phyloP scores from a whole-genome alignment of 1,140 invertebrate species.

The Zaprionus tsacasi region DNA sequence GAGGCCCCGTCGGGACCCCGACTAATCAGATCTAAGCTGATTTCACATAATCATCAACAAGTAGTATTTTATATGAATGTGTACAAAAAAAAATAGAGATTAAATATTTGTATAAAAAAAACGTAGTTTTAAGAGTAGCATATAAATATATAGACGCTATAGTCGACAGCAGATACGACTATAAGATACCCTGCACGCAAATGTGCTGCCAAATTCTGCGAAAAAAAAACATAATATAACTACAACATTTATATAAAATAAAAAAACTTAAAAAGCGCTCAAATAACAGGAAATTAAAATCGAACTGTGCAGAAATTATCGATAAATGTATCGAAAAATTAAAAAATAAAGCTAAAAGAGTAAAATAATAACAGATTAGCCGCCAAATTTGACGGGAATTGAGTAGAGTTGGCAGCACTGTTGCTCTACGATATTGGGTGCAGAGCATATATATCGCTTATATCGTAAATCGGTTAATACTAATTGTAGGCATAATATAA shows the following conservation, averaged over 20 bases:
- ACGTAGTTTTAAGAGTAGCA: neutral
- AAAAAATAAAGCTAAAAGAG: no score
- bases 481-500: constrained; percentile 57
- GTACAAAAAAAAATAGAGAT: constrained; percentile 11
- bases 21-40: constrained; percentile 8
- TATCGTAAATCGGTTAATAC: constrained; percentile 53
- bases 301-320: no score
- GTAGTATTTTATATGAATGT: constrained; percentile 1
- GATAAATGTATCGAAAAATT: no score
- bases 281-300: no score
- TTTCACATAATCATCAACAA: neutral
- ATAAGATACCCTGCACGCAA: constrained; percentile 2
- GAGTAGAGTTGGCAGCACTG: no score
- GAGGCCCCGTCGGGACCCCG: constrained; percentile 1
- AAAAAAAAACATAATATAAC: no score
- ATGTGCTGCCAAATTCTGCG: no score
- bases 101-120: constrained; percentile 1
- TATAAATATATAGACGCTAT: constrained; percentile 14
- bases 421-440: no score
- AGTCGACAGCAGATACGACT: constrained; percentile 10
- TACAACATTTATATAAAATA: no score
- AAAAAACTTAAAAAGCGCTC: no score
- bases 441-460: neutral
- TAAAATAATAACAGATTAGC: no score
- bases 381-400: no score